phyloP scores from a whole-genome alignment of 2,888 invertebrate species.

The Perizoma flavofasciatum region DNA sequence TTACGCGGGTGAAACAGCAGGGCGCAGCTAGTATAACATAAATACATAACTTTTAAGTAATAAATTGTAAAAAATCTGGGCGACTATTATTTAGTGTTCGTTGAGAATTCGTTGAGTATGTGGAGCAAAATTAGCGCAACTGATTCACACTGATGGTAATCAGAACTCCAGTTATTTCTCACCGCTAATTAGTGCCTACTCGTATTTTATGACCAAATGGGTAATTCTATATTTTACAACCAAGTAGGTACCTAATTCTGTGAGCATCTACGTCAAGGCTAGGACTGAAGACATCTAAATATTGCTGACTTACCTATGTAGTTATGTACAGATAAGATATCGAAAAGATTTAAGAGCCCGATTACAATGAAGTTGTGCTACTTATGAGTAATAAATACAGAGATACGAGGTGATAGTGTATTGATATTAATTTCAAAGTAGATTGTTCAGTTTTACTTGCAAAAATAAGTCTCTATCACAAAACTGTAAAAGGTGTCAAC shows the following conservation, averaged over 20 bases:
- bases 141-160: not conserved
- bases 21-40: too few species aligned
- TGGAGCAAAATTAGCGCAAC: conserved; percentile 1
- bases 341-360: conserved; percentile 2
- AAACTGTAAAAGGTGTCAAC: not conserved
- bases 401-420: conserved; percentile 10
- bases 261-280: conserved; percentile 2
- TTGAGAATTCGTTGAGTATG: not conserved
- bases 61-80: too few species aligned
- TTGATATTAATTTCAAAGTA: not conserved
- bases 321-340: conserved; percentile 10
- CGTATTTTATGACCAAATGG: not conserved
- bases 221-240: not conserved
- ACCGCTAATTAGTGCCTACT: not conserved
- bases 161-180: not conserved
- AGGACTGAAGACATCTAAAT: not conserved
- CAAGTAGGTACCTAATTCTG: too few species aligned
- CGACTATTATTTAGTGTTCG: too few species aligned
- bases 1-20: too few species aligned
- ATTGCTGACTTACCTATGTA: not conserved
- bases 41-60: too few species aligned
- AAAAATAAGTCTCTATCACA: not conserved
- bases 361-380: conserved; percentile 10
- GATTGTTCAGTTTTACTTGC: not conserved
- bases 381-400: not conserved